Evolutionary conservation across 1,140 invertebrate species (phyloP), one percentile per base, ranked within the genome.

Genomic region (Holotrichia oblita): DNA sequence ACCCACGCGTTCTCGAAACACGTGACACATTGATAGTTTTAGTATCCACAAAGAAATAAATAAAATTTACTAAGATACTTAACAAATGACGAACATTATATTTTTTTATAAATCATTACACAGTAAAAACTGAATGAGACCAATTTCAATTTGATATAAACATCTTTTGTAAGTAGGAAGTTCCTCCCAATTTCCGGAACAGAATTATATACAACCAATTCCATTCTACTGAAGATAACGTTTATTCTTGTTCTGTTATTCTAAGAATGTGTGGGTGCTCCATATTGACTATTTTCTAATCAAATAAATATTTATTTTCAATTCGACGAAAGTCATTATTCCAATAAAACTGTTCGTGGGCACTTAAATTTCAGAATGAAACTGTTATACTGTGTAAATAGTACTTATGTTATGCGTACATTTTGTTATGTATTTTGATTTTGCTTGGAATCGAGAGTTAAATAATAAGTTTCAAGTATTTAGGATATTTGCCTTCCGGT

Each of bases 291-390:
- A 55, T n/a, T 17, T 55, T 17, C 48, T 55, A n/a, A 17, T 14
- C 14, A n/a, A 55, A n/a, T 55, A 55, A 55, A 55, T 55, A 55
- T 55, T 55, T 55, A 55, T 55, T 55, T 55, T n/a, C 17, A 55
- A 55, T 55, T 17, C 48, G 48, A 55, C 48, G 48, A 55, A 55
- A 55, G 14, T n/a, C 48, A 6, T 55, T 55, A 17, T 55, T 55
- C 14, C 17, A 14, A 55, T 55, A 55, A 34, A 34, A 34, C 27
- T 34, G 27, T 34, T 34, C 27, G 48, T 55, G 48, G 14, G 4
- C 4, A 17, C 17, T 55, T 14, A 55, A n/a, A 55, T 17, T 14
- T 3, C 14, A 55, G 17, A 55, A 17, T 55, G 4, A 55, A 55
- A n/a, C 48, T 55, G 48, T 55, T 55, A 55, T n/a, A 17, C 2